Percentiles rank a stretch among this genome's conserved stretches.
Evolutionary conservation across 2,113 vertebrate species (phyloP).

Genomic region (Calyptomena viridis): DNA sequence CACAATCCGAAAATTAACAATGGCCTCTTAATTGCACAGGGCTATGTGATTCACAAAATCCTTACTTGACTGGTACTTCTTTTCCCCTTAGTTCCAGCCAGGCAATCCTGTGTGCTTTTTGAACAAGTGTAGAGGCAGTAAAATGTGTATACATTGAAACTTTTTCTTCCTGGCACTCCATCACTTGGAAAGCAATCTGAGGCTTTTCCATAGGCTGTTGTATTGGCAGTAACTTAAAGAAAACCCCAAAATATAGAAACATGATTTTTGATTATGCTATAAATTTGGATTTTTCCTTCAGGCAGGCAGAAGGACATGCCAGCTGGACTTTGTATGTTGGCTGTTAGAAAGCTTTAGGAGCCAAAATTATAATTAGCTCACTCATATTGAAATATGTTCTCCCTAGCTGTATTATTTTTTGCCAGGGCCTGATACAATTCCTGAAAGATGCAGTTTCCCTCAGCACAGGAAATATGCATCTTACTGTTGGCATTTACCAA

Average conservation of each 20-base stretch:
- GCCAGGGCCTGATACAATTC: constrained; percentile 29
- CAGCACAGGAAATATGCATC: background rate
- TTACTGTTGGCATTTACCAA: background rate
- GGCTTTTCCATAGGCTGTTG: constrained; percentile 48
- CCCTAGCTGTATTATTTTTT: constrained; percentile 34
- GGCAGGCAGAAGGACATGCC: constrained; percentile 52
- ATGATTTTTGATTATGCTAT: constrained; percentile 54
- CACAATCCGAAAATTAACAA: constrained; percentile 74
- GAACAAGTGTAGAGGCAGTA: constrained; percentile 32
- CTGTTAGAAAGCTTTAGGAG: constrained; percentile 39
- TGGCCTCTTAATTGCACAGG: constrained; percentile 66
- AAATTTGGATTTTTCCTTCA: constrained; percentile 61
- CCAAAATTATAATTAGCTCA: constrained; percentile 67
- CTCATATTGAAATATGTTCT: constrained; percentile 55
- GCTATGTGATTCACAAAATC: constrained; percentile 59
- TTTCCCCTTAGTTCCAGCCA: constrained; percentile 7
- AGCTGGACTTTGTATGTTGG: constrained; percentile 59
- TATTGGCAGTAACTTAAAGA: constrained; percentile 48
- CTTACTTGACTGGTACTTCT: constrained; percentile 24
- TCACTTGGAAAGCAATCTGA: constrained; percentile 51
- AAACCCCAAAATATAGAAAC: constrained; percentile 5
- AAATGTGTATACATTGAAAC: constrained; percentile 35
- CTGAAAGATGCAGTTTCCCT: constrained; percentile 25
- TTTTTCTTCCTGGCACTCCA: constrained; percentile 25
- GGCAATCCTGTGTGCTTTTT: background rate